phyloP scores from a whole-genome alignment of 2,797 vertebrate species.

The Tauraco hartlaubi region DNA sequence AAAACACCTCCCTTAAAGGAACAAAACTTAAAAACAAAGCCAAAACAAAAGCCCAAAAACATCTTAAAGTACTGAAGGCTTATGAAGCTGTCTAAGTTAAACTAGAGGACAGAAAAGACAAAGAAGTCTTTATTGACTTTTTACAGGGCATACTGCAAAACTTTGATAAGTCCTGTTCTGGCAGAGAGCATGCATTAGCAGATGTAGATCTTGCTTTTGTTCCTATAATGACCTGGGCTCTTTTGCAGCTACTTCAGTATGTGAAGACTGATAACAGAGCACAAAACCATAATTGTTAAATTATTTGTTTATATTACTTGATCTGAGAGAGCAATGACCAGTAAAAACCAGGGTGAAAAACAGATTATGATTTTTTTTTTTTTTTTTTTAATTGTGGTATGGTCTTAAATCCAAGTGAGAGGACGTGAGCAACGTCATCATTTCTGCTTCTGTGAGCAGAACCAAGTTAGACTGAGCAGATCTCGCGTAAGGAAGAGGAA shows the following conservation, averaged over 20 bases:
- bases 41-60: background rate
- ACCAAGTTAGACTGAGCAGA: background rate
- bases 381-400: accelerated
- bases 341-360: background rate
- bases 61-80: background rate
- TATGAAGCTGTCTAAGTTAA: background rate
- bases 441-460: background rate
- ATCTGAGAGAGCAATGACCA: background rate
- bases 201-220: constrained; percentile 4
- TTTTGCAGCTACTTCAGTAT: background rate
- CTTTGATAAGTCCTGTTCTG: background rate
- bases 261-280: constrained; percentile 19
- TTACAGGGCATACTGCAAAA: background rate
- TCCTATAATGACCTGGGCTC: background rate
- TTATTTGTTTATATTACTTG: constrained; percentile 20
- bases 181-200: background rate
- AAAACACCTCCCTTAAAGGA: background rate
- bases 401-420: background rate
- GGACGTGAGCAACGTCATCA: background rate
- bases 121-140: background rate
- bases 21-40: background rate
- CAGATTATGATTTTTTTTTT: background rate
- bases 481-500: background rate
- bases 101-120: background rate
- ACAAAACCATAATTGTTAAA: background rate